Conservation (phyloP, 2,113 vertebrate species). For the Isurus oxyrinchus region DNA sequence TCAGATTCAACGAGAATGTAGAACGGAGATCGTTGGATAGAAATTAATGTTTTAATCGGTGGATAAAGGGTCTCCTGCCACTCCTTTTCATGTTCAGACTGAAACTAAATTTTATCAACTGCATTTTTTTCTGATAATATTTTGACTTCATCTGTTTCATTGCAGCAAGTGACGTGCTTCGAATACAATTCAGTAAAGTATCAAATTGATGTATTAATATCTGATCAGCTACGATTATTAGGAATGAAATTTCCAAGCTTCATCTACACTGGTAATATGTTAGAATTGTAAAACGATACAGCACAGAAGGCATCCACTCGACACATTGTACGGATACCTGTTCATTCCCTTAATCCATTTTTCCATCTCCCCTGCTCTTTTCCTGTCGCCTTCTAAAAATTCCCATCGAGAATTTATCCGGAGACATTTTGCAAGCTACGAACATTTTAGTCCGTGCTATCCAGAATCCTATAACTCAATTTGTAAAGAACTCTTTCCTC, state of each 20-base stretch:
- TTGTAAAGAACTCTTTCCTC: background rate
- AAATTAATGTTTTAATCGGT: background rate
- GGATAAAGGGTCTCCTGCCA: background rate
- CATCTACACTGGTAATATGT: background rate
- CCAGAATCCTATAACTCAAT: background rate
- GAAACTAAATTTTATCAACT: no score
- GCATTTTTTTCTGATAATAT: background rate
- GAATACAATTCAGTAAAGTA: slow-evolving; percentile 24
- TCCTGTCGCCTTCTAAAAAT: background rate
- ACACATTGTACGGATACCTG: background rate
- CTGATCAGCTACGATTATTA: background rate
- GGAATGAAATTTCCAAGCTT: background rate
- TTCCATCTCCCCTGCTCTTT: background rate
- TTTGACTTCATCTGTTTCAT: background rate
- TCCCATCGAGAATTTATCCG: background rate
- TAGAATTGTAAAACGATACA: background rate
- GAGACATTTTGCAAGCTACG: background rate
- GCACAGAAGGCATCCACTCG: background rate
- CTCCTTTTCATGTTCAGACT: background rate
- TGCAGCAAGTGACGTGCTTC: background rate
- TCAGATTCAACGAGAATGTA: no score
- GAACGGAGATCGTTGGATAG: no score
- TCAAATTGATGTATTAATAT: background rate
- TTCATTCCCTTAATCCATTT: background rate
- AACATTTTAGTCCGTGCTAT: background rate